Evolutionary conservation across 1,140 invertebrate genomes (phyloP), one percentile per base, ranked within the genome.

Genomic region (Drosophila trapezifrons): DNA sequence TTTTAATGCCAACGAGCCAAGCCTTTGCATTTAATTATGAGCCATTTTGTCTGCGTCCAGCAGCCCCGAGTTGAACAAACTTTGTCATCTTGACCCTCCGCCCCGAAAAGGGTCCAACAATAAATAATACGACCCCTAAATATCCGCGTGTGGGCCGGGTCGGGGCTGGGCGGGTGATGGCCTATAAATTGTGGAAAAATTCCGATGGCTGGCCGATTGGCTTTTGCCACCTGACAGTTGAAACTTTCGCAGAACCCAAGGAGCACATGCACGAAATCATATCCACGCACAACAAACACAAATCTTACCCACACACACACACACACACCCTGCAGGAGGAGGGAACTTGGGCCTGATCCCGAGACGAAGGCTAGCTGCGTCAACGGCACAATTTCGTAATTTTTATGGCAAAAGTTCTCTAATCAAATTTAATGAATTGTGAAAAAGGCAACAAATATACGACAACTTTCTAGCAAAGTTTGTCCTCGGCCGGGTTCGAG

Each of bases 351-450:
- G 71, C 47, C 72, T 71, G 84, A 75, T 72, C 69, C 54, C 66
- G 58, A 76, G 79, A 79, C 79, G 72, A 80, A 49, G 35, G 75
- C 66, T 63, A 89, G 85, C 84, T 57, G 66, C 84, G 87, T 89
- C 84, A 89, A 89, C 84, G 77, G 84, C 84, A 89, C 84, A 89
- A 89, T 89, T 89, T 89, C 84, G 84, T 89, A 89, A 89, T 89
- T 89, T 89, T 89, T 89, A 89, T 89, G 84, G 84, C 80, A 84
- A 89, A 89, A 89, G 84, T 89, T 89, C 84, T 89, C 84, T 89
- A 89, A 89, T 89, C 84, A 89, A 89, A 89, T 89, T 89, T 89
- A 89, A 89, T 89, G 84, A 89, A 89, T 89, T 89, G 84, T 89
- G 84, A 89, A 89, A 89, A 89, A 89, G 84, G 84, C 84, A 89